These are phyloP conservation scores for Scalopus aquaticus DNA, from an alignment of 2,113 vertebrate species.

Conservation along the genomic window DNA sequence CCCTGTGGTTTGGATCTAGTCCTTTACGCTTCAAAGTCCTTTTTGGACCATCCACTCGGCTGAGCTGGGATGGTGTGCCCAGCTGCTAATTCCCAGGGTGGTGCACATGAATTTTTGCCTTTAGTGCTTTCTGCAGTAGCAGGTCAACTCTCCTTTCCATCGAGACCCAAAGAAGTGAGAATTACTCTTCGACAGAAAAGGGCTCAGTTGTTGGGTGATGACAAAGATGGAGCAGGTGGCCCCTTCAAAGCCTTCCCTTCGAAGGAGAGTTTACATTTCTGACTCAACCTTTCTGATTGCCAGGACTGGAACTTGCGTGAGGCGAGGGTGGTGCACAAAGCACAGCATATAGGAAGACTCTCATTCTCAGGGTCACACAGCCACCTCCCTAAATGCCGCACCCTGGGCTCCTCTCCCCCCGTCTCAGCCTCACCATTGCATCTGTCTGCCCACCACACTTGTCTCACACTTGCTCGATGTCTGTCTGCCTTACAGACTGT, in stretches of 20 bases:
- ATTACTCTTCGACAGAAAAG: neutral
- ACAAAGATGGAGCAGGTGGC: too few species aligned
- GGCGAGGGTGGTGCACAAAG: neutral
- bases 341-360: neutral
- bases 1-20: neutral
- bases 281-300: neutral
- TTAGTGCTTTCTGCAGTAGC: neutral
- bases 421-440: neutral
- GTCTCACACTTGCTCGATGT: neutral
- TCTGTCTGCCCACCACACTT: neutral
- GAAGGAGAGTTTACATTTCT: neutral
- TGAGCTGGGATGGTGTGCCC: neutral
- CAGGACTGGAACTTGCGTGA: neutral
- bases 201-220: neutral
- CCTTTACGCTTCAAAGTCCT: neutral
- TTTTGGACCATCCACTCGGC: neutral
- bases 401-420: too few species aligned
- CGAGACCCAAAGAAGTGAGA: neutral
- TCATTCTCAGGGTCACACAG: neutral
- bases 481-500: neutral
- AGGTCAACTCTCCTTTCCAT: neutral
- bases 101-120: neutral
- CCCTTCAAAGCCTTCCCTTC: neutral
- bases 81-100: neutral
- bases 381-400: neutral